A percentile compares a stretch with the other conserved stretches of the same genome.
phyloP scores from a whole-genome alignment of 1,140 invertebrate genomes.

The Ceratoteleas bidentatus region DNA sequence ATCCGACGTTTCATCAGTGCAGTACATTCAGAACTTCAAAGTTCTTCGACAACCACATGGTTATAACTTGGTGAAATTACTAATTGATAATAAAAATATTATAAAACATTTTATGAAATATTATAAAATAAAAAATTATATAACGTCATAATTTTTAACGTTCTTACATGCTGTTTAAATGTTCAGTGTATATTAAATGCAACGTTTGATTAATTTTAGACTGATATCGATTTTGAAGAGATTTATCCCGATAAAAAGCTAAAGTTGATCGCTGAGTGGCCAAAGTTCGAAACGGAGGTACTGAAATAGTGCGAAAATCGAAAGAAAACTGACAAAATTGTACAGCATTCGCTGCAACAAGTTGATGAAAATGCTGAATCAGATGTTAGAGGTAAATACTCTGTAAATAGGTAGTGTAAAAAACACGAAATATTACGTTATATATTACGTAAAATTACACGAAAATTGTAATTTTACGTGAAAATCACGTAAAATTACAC shows the following conservation, averaged over 20 bases:
- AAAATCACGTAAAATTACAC: too few species aligned
- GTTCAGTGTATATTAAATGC: background rate
- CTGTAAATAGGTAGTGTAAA: too few species aligned
- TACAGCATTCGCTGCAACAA: slow-evolving; percentile 2
- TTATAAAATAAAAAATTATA: too few species aligned
- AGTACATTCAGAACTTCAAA: slow-evolving; percentile 10
- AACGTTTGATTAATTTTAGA: slow-evolving; percentile 15
- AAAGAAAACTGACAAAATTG: slow-evolving; percentile 8
- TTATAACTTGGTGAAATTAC: slow-evolving; percentile 26
- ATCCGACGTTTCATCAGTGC: slow-evolving; percentile 2
- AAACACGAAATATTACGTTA: too few species aligned
- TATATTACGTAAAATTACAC: too few species aligned
- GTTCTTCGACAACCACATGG: slow-evolving; percentile 26
- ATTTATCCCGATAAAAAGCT: slow-evolving; percentile 29
- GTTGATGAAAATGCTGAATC: background rate
- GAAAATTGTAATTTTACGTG: too few species aligned
- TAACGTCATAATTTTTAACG: too few species aligned
- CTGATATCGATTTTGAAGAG: slow-evolving; percentile 29
- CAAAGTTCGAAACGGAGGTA: slow-evolving; percentile 4
- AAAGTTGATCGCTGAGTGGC: slow-evolving; percentile 17
- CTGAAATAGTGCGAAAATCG: background rate
- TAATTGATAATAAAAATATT: too few species aligned
- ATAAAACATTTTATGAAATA: too few species aligned
- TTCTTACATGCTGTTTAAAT: too few species aligned
- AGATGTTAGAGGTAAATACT: slow-evolving; percentile 1